Percentiles rank a stretch among this genome's conserved stretches.
Conservation (phyloP, 2,888 invertebrate genomes). For the Platycheirus albimanus region DNA sequence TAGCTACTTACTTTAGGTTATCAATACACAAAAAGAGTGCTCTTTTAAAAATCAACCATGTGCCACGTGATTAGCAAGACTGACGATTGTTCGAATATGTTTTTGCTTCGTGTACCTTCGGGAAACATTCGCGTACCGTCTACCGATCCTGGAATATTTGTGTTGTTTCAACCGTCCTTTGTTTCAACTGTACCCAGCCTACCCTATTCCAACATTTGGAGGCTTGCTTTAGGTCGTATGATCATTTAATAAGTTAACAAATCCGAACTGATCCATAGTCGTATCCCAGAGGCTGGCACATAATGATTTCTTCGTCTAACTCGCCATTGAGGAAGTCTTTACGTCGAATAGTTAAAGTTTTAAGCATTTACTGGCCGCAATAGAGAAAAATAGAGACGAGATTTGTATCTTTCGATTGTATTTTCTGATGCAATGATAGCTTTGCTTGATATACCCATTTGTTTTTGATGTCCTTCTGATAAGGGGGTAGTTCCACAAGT, state of each 20-base stretch:
- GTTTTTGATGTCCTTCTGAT: neutral
- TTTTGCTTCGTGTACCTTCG: no score
- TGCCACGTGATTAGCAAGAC: no score
- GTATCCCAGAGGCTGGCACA: conserved; percentile 63
- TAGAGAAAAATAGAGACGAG: conserved; percentile 73
- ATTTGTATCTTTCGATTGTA: conserved; percentile 71
- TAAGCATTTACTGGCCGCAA: conserved; percentile 63
- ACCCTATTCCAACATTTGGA: conserved; percentile 26
- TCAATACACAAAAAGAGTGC: no score
- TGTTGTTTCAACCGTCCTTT: no score
- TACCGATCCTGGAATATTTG: no score
- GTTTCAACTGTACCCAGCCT: no score
- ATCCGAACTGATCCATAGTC: conserved; percentile 63
- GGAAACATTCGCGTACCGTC: no score
- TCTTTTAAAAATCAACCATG: no score
- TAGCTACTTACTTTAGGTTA: no score
- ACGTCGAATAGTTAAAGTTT: no score
- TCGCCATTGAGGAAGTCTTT: conserved; percentile 46
- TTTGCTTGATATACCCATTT: conserved; percentile 4
- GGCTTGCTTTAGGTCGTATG: conserved; percentile 75
- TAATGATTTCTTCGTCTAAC: conserved; percentile 39
- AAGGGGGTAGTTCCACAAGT: neutral
- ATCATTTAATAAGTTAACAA: conserved; percentile 67
- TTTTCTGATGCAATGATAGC: neutral
- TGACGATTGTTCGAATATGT: no score